Percentiles rank a stretch among this genome's conserved stretches.
These are phyloP conservation scores for Papilio polytes DNA, from an alignment of 1,140 invertebrate species.

Conservation along the genomic window DNA sequence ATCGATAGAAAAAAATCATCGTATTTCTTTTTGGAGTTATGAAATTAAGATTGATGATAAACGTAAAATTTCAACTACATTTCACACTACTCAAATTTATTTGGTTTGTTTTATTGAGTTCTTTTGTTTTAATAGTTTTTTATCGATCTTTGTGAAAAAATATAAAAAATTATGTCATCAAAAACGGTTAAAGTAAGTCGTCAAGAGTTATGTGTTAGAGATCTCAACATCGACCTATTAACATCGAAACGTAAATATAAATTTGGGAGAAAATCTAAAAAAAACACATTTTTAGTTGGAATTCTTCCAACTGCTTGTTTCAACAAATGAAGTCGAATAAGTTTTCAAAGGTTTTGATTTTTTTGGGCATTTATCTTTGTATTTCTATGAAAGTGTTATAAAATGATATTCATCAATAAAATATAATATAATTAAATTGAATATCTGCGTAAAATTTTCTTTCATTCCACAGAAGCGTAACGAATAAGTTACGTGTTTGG, in stretches of 20 bases:
- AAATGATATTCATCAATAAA: background rate
- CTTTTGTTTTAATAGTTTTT: too few species aligned
- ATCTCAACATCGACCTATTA: slow-evolving; percentile 17
- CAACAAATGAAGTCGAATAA: slow-evolving; percentile 22
- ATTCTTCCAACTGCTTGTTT: slow-evolving; percentile 26
- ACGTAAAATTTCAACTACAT: background rate
- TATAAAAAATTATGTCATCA: background rate
- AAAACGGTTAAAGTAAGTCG: background rate
- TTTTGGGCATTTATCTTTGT: background rate
- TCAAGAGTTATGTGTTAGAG: background rate
- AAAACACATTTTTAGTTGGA: slow-evolving; percentile 28
- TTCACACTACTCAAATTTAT: background rate
- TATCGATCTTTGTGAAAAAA: too few species aligned
- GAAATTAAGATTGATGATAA: slow-evolving; percentile 37
- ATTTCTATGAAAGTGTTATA: background rate
- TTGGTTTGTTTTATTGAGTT: background rate
- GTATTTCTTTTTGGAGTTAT: background rate
- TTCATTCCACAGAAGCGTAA: background rate
- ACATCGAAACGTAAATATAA: slow-evolving; percentile 38
- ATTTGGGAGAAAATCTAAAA: slow-evolving; percentile 22
- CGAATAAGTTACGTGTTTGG: background rate
- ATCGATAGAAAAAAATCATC: slow-evolving; percentile 29
- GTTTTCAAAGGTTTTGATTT: background rate
- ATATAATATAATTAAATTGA: background rate
- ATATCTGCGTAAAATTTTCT: background rate